Percentiles rank a stretch among this genome's conserved stretches.
Conservation (phyloP, 2,888 invertebrate genomes). For the Hanleya hanleyi region DNA sequence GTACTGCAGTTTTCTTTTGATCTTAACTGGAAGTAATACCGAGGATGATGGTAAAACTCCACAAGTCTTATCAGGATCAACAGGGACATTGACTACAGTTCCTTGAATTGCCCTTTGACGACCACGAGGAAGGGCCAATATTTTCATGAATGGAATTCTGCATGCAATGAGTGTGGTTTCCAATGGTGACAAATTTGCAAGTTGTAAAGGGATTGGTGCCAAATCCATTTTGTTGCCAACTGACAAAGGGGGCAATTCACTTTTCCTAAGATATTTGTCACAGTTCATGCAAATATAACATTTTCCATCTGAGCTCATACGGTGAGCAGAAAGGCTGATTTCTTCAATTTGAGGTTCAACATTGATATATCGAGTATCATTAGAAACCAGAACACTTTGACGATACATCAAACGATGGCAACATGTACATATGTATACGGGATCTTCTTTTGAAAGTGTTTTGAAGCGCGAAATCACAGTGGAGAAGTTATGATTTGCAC, state of each 20-base stretch:
- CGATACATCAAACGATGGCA: too few relatives aligned
- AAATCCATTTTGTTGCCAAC: not conserved
- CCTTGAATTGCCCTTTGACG: slow-evolving; percentile 10
- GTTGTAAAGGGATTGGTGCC: not conserved
- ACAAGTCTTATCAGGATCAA: not conserved
- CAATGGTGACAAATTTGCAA: not conserved
- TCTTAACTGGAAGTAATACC: not conserved
- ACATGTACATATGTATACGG: too few relatives aligned
- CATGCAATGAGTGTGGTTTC: not conserved
- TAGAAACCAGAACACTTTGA: too few relatives aligned
- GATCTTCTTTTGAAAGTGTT: too few relatives aligned
- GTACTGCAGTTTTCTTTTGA: not conserved
- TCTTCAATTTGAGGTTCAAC: too few relatives aligned
- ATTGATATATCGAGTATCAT: too few relatives aligned
- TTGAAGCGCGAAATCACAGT: too few relatives aligned
- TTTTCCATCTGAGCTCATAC: not conserved
- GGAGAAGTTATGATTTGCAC: too few relatives aligned
- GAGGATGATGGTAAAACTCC: not conserved
- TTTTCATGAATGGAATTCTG: slow-evolving; percentile 14
- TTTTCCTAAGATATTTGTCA: not conserved
- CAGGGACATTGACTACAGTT: slow-evolving; percentile 13
- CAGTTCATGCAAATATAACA: slow-evolving; percentile 6
- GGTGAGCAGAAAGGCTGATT: too few relatives aligned
- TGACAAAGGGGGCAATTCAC: not conserved
- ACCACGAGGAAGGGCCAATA: slow-evolving; percentile 7